Evolutionary conservation across 2,888 invertebrate species (phyloP), one percentile per base, ranked within the genome.

Genomic region (Eulithis testata): DNA sequence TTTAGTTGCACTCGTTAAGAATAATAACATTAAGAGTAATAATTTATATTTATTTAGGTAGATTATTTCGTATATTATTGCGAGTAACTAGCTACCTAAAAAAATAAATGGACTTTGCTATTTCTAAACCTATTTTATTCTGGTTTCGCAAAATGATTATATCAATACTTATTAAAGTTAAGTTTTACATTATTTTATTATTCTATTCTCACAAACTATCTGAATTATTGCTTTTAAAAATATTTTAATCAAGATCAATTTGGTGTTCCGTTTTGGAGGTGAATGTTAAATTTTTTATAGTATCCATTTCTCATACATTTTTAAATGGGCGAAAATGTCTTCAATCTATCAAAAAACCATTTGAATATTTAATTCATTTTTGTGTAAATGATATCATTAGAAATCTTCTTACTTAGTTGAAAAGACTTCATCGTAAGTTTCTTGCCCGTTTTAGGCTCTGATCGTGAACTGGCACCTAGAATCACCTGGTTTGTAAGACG

Each of bases 1-100:
- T 81, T 82, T 80, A 87, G 80, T 84, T 86, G 82, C 87, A 87
- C 86, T 84, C 84, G 79, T 83, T 79, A 82, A 60, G 45, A 9
- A 11, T 44, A 50, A 36, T 51, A 59, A 50, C 50, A 58, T 58
- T 40, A 50, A 40, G 12, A 14, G 31, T 40, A 44, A 27, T 59
- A 66, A n/a, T 7, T 76, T 69, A 66, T 74, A 75, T 73, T 75
- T 72, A 56, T 64, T 60, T 14, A 61, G n/a, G 31, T 60, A 50
- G 51, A 14, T 51, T 72, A 65, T 66, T 71, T 73, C 56, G 65
- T 69, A 60, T 65, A 69, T 73, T 73, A 70, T 70, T 74, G 71
- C 67, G 36, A 53, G 31, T 52, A 37, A 14, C 27, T 43, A 65
- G 44, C 12, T 50, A 53, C 21, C 21, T 51, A 37, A 50, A 50